These are phyloP conservation scores for Helogale parvula DNA, from an alignment of 2,113 vertebrate genomes.

Conservation along the genomic window DNA sequence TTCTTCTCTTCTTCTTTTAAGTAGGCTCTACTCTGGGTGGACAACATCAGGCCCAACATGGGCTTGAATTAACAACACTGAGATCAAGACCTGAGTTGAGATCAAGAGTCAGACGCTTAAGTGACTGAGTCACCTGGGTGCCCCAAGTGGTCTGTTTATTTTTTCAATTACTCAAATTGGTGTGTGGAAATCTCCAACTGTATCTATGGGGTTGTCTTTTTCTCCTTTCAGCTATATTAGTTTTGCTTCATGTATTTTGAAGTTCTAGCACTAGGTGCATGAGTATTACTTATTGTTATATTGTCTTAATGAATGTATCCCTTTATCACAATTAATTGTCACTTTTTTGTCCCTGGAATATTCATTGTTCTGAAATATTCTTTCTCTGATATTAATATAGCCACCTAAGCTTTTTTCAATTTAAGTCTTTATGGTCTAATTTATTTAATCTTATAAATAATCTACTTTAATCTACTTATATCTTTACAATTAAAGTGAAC, in stretches of 20 bases:
- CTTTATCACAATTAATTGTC: background rate
- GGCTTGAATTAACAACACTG: no score
- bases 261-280: background rate
- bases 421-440: background rate
- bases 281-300: background rate
- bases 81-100: no score
- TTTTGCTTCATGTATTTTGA: constrained; percentile 27
- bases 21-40: no score
- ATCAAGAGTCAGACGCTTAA: no score
- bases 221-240: background rate
- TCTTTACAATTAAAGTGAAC: constrained; percentile 12
- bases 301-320: background rate
- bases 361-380: background rate
- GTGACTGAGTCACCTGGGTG: no score
- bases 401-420: background rate
- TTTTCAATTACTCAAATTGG: background rate
- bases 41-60: no score
- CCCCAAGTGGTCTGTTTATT: background rate
- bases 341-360: background rate
- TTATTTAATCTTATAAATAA: background rate
- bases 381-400: background rate
- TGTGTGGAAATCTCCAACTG: background rate
- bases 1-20: no score
- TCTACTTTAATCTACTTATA: background rate
- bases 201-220: background rate